phyloP scores from a whole-genome alignment of 2,888 invertebrate genomes.

The Hedya salicella region DNA sequence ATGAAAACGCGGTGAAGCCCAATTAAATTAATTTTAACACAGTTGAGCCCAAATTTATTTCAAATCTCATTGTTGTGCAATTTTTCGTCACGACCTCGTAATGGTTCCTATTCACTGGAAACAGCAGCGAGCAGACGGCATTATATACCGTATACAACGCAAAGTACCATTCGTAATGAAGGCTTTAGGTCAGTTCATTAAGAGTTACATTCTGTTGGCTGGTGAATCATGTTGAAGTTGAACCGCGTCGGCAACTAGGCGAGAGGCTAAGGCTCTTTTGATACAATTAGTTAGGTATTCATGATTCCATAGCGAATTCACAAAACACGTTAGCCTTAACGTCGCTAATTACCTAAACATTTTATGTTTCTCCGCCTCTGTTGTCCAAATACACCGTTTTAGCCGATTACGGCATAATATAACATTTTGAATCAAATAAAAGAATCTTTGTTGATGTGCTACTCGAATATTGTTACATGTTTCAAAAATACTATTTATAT shows the following conservation, averaged over 20 bases:
- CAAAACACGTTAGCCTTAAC: constrained; percentile 14
- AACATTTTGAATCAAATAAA: not conserved
- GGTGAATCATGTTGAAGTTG: not conserved
- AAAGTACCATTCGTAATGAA: not conserved
- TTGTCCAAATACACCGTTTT: not conserved
- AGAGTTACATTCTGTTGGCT: constrained; percentile 4
- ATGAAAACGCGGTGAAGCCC: too few species aligned
- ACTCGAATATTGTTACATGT: too few species aligned
- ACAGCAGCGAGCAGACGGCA: not conserved
- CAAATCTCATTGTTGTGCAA: constrained; percentile 17
- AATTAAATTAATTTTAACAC: not conserved
- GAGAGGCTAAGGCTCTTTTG: constrained; percentile 31
- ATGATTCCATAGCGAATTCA: constrained; percentile 12
- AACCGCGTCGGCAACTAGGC: constrained; percentile 24
- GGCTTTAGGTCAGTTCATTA: not conserved
- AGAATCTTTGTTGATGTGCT: too few species aligned
- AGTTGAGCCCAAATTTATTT: not conserved
- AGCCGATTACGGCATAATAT: not conserved
- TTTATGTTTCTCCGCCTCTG: not conserved
- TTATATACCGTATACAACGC: not conserved
- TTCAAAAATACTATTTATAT: too few species aligned
- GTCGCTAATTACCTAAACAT: constrained; percentile 24
- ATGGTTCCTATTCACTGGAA: constrained; percentile 24
- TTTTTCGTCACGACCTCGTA: constrained; percentile 30
- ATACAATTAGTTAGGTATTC: constrained; percentile 36